Conservation (phyloP, 2,888 invertebrate species). For the Ornithoptera alexandrae region DNA sequence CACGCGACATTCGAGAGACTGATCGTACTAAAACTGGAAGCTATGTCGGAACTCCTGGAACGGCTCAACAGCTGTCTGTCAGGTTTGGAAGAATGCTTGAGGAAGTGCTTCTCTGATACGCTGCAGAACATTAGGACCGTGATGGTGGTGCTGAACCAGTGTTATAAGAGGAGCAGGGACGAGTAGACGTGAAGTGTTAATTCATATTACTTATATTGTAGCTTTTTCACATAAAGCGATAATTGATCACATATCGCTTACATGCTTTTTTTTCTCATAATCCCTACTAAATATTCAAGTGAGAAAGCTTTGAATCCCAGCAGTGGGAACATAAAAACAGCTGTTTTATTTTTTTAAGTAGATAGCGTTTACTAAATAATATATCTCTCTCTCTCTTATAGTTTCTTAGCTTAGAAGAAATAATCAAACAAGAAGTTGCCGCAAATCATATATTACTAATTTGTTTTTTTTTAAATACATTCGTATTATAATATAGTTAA, state of each 20-base stretch:
- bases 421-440: constrained; percentile 23
- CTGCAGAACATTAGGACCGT: constrained; percentile 43
- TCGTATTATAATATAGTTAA: background rate
- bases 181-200: background rate
- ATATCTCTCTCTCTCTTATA: no score
- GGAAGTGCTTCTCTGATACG: constrained; percentile 42
- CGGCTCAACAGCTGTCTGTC: constrained; percentile 38
- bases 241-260: no score
- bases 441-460: constrained; percentile 32
- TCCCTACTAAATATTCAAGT: no score
- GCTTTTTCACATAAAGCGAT: no score
- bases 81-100: constrained; percentile 49
- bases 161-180: constrained; percentile 40
- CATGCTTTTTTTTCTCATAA: no score
- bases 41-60: constrained; percentile 43
- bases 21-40: constrained; percentile 45
- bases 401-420: background rate
- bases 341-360: no score
- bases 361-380: no score
- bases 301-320: no score
- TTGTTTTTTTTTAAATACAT: constrained; percentile 26
- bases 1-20: constrained; percentile 51
- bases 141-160: constrained; percentile 46
- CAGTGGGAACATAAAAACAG: no score
- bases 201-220: no score